Base-by-base conservation (phyloP, 1,140 invertebrate species). In the Drosophila funebris region DNA sequence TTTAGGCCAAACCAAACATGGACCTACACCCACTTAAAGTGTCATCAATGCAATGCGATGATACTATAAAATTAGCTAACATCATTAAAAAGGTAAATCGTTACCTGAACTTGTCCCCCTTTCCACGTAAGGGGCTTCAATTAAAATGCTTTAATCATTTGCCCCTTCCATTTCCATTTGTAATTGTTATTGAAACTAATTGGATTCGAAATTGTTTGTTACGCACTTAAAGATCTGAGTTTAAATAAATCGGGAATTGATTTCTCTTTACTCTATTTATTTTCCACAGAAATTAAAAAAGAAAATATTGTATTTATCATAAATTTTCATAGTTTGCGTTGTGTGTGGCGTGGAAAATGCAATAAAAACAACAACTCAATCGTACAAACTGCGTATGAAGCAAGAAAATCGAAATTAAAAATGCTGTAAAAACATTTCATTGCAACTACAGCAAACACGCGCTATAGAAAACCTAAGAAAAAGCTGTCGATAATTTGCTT, bases 121-220 rank as follows among this genome's bases (percentile, higher is more conserved):
- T 18, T 20, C 44, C 22, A 1, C 22, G n/a, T 48, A 67, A 88
- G 44, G 66, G 83, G 78, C 83, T 88, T 88, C 76, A 71, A 71
- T 82, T 82, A 58, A 78, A 69, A 46, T 53, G 44, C 13, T 8
- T 43, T 58, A 37, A 18, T 43, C 33, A 69, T 54, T 64, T 74
- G 18, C 29, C 20, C 43, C 14, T 52, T 46, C 37, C 61, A 27
- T 36, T 18, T 52, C 14, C 39, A 53, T 9, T 9, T 7, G 7
- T 73, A 52, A 64, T 61, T 79, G 72, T 67, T 84, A 76, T 79
- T 87, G 70, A 87, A 69, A 69, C 69, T 82, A 85, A 85, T 88
- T 87, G 78, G 75, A 78, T 85, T 84, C 50, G 31, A 50, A 62
- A 67, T 33, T 43, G 39, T 9, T 33, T 33, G 31, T 73, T 71